Evolutionary conservation across 2,113 vertebrate genomes (phyloP), one percentile per base, ranked within the genome.

Genomic region (Ochotona curzoniae): DNA sequence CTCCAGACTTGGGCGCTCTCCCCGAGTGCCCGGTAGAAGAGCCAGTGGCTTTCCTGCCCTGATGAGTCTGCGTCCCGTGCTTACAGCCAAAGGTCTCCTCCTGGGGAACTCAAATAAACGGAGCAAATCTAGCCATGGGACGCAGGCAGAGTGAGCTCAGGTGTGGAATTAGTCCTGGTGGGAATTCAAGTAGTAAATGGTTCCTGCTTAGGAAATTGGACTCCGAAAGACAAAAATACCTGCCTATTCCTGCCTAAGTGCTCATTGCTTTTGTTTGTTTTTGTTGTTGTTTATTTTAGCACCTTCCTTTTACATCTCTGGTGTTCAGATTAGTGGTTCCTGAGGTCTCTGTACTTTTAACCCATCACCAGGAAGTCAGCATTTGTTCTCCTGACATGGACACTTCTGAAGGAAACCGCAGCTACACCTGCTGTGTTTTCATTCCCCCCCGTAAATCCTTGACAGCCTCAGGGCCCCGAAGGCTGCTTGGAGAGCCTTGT

Each of bases 11-110:
- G 30, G 28, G 47, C 30, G 82, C 51, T 66, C 74, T 61, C 47
- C 13, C 26, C 26, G 51, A 94, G 57, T 23, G 87, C 71, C 86
- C 75, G 60, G 12, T 75, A 64, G 49, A 60, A 86, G 10, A 54
- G 60, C 60, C 75, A 57, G 89, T 83, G 87, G 90, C 75, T 82
- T 94, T 92, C 64, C 54, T 51, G 28, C 60, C 64, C 51, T 54
- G 32, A 63, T 84, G 63, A 90, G 61, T 88, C 74, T 18, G 35
- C 86, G 92, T 87, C 81, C 63, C 88, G 86, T 83, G 73, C 63
- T 38, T 47, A 67, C 79, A 82, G 69, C 74, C n/a, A 83, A 85
- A 91, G 64, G 80, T 35, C 10, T 17, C 67, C 74, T 84, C 73
- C 91, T 38, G 91, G 71, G 74, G 92, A 73, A 32, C 75, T 83